Evolutionary conservation across 1,140 invertebrate species (phyloP), one percentile per base, ranked within the genome.

Genomic region (Ceratitis capitata): DNA sequence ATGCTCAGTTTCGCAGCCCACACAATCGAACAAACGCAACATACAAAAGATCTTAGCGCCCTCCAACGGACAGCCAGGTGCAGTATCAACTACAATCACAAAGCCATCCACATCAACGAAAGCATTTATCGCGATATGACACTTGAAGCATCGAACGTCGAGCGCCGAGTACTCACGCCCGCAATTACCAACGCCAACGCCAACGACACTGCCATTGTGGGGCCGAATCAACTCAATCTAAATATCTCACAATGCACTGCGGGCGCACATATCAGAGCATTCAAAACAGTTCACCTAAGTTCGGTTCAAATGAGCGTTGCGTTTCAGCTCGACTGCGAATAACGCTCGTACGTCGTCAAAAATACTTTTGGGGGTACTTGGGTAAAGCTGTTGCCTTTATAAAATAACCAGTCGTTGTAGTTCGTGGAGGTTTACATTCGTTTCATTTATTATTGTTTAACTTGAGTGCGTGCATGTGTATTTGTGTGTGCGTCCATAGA

Each of bases 401-500:
- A 47, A n/a, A n/a, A 47, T 78, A 78, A 39, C n/a, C 69, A 69
- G 16, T 39, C 64, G 19, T 32, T 3, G 19, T 78, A 26, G 69
- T 78, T 78, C 69, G 39, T 78, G 35, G 19, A 78, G 69, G 69
- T 23, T n/a, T 14, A 47, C 19, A 78, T 78, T 47, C 39, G 69
- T 78, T 45, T 78, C 69, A 23, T 78, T 47, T 45, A 45, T 78
- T 78, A 39, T 78, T 78, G 69, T 42, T 78, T 42, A n/a, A n/a
- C n/a, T n/a, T n/a, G n/a, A n/a, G n/a, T n/a, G n/a, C n/a, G n/a
- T n/a, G n/a, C n/a, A n/a, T n/a, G 19, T 29, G 58, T 12, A 39
- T 45, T 78, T 78, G 39, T 78, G 69, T 42, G 69, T 19, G 69
- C 69, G 39, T 78, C 69, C 39, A 23, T 78, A 78, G 69, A 78